A percentile compares a stretch with the other conserved stretches of the same genome.
Conservation (phyloP, 2,888 invertebrate genomes). For the Gasteruption jaculator region DNA sequence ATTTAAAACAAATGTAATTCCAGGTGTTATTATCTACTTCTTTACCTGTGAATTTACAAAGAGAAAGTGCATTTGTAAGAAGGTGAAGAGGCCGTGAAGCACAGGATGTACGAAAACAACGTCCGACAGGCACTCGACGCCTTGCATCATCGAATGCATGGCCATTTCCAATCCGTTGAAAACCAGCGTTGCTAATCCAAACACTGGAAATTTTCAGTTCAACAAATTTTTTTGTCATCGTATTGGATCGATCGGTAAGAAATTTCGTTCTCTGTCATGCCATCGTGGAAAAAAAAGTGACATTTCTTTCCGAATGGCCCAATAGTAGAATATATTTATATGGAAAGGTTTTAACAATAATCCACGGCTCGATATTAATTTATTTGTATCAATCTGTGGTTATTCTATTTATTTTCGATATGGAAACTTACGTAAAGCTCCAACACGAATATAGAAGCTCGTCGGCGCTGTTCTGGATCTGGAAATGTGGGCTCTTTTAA, state of each 20-base stretch:
- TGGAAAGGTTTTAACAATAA: constrained; percentile 6
- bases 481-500: constrained; percentile 56
- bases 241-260: too few species aligned
- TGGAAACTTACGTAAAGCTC: constrained; percentile 51
- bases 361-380: background rate
- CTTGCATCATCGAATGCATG: constrained; percentile 57
- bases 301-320: too few species aligned
- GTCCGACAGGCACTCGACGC: constrained; percentile 51
- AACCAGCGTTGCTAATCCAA: constrained; percentile 56
- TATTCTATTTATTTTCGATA: too few species aligned
- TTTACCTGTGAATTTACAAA: constrained; percentile 57
- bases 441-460: constrained; percentile 56
- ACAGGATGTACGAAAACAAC: constrained; percentile 56
- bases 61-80: constrained; percentile 58
- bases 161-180: constrained; percentile 58
- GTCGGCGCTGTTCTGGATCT: constrained; percentile 53
- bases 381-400: background rate
- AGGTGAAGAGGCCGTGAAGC: constrained; percentile 57
- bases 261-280: too few species aligned
- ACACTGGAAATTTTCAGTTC: constrained; percentile 43
- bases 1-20: background rate
- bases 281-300: too few species aligned
- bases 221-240: too few species aligned
- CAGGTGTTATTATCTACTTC: background rate
- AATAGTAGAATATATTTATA: background rate